Conservation (phyloP, 2,113 vertebrate species). For the Embiotoca jacksoni region DNA sequence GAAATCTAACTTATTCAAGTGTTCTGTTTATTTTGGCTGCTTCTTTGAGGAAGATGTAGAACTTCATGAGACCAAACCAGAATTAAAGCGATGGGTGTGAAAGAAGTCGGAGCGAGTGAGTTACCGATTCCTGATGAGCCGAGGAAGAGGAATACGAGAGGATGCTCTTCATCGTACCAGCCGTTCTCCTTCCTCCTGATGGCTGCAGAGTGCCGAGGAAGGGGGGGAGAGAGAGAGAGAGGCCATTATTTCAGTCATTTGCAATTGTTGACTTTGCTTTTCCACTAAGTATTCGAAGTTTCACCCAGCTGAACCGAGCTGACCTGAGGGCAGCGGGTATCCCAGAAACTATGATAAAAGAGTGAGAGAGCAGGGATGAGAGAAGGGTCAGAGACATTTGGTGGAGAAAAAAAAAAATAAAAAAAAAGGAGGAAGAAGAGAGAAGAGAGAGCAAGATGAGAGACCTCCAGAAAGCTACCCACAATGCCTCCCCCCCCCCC, state of each 20-base stretch:
- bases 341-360: conserved; percentile 70
- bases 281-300: conserved; percentile 35
- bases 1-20: conserved; percentile 14
- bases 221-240: conserved; percentile 27
- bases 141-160: conserved; percentile 96
- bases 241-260: conserved; percentile 55
- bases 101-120: neutral
- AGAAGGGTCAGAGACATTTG: conserved; percentile 75
- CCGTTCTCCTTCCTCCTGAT: conserved; percentile 99
- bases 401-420: conserved; percentile 38
- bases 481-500: conserved; percentile 80
- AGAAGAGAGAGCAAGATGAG: conserved; percentile 75
- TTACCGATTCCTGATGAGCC: conserved; percentile 99
- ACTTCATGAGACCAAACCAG: conserved; percentile 32
- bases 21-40: conserved; percentile 50
- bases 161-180: conserved; percentile 98
- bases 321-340: conserved; percentile 53
- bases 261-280: conserved; percentile 70
- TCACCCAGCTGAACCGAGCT: conserved; percentile 38
- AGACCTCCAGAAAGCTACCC: conserved; percentile 87
- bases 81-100: conserved; percentile 17
- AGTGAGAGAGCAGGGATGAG: conserved; percentile 63
- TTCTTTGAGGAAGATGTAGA: conserved; percentile 11
- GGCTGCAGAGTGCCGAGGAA: conserved; percentile 78
- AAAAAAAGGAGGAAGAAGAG: conserved; percentile 49